Percentiles rank a stretch among this genome's conserved stretches.
Conservation (phyloP, 2,113 vertebrate species). For the Raphicerus campestris region DNA sequence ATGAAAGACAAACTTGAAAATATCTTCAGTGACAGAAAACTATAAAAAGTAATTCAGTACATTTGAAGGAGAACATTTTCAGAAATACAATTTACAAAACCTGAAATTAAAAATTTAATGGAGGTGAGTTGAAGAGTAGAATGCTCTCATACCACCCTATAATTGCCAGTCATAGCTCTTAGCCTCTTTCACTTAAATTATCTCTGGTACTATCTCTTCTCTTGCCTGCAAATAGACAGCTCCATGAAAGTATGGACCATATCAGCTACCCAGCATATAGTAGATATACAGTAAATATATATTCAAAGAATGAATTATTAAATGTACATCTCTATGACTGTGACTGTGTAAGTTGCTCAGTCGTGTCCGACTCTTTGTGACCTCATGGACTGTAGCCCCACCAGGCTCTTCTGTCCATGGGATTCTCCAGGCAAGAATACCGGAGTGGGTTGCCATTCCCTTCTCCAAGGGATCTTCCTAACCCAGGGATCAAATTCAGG, state of each 20-base stretch:
- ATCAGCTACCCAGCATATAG: neutral
- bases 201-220: neutral
- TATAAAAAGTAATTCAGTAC: neutral
- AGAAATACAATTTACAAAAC: neutral
- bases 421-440: neutral
- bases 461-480: neutral
- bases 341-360: too few relatives aligned
- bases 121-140: neutral
- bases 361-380: neutral
- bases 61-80: neutral
- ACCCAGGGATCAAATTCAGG: neutral
- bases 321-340: neutral
- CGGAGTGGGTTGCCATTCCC: neutral
- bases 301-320: neutral
- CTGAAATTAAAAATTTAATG: conserved; percentile 17
- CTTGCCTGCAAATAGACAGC: neutral
- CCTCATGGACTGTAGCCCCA: neutral
- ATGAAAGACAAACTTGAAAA: neutral
- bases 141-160: neutral
- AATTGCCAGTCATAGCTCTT: neutral
- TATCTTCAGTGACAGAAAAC: neutral
- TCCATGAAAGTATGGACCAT: neutral
- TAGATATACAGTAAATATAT: neutral
- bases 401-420: neutral
- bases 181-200: neutral